Conservation (phyloP, 2,797 vertebrate species). For the Manis javanica region DNA sequence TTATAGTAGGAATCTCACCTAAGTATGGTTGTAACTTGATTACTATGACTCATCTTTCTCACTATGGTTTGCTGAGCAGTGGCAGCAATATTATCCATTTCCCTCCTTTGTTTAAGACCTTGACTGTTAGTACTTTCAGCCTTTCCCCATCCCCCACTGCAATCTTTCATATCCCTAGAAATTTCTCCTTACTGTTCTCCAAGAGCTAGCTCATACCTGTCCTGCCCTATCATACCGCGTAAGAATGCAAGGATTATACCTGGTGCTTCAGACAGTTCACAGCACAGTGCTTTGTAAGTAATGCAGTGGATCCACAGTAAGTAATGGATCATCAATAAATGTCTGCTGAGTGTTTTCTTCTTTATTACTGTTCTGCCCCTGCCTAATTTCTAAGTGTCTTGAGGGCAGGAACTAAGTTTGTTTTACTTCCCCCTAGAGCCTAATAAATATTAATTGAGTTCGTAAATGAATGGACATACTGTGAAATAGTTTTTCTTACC, state of each 20-base stretch:
- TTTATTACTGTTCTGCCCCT: not conserved
- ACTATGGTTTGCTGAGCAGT: not conserved
- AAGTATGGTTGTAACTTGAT: not conserved
- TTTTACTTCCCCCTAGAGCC: not conserved
- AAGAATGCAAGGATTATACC: not conserved
- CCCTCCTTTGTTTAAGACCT: not conserved
- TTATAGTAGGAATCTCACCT: slow-evolving; percentile 10
- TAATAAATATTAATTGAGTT: slow-evolving; percentile 34
- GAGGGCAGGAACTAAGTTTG: slow-evolving; percentile 4
- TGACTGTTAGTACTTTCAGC: not conserved
- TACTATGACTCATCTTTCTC: not conserved
- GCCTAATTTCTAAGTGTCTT: not conserved
- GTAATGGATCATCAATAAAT: not conserved
- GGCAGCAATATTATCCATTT: not conserved
- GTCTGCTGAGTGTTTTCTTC: not conserved
- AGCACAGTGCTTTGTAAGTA: not conserved
- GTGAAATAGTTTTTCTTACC: slow-evolving; percentile 87
- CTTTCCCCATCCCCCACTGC: too few relatives aligned
- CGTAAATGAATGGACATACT: not conserved
- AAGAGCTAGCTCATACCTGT: not conserved
- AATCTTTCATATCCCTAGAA: not conserved
- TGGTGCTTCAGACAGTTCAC: not conserved
- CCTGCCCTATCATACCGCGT: not conserved
- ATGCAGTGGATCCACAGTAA: too few relatives aligned
- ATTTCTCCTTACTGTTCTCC: not conserved